phyloP scores from a whole-genome alignment of 2,797 vertebrate genomes.

The Sphaeramia orbicularis region DNA sequence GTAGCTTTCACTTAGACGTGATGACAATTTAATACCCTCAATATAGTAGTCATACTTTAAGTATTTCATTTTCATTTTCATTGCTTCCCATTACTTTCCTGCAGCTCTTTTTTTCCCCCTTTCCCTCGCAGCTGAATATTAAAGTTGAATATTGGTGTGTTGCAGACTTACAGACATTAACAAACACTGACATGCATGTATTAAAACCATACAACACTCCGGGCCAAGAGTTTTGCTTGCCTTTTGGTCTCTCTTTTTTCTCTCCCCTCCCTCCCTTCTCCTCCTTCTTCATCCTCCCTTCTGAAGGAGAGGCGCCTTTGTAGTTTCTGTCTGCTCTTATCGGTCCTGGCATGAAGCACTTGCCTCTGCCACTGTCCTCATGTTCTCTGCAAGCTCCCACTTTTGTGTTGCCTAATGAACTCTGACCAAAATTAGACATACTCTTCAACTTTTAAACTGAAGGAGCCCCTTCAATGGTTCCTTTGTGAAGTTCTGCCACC shows the following conservation, averaged over 20 bases:
- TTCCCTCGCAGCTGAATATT: slow-evolving; percentile 61
- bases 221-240: slow-evolving; percentile 65
- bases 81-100: slow-evolving; percentile 53
- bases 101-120: slow-evolving; percentile 36
- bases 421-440: slow-evolving; percentile 90
- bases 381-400: slow-evolving; percentile 84
- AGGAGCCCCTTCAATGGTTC: slow-evolving; percentile 84
- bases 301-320: slow-evolving; percentile 82
- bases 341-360: slow-evolving; percentile 83
- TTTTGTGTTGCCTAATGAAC: slow-evolving; percentile 88
- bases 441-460: slow-evolving; percentile 87
- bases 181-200: slow-evolving; percentile 73
- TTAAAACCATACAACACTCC: slow-evolving; percentile 65
- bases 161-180: slow-evolving; percentile 59
- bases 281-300: slow-evolving; percentile 73
- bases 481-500: slow-evolving; percentile 83
- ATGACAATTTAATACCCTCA: slow-evolving; percentile 79
- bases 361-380: slow-evolving; percentile 86
- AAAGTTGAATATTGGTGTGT: slow-evolving; percentile 69
- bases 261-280: slow-evolving; percentile 58
- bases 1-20: slow-evolving; percentile 62
- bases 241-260: slow-evolving; percentile 67
- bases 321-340: slow-evolving; percentile 85
- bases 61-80: slow-evolving; percentile 59
- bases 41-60: slow-evolving; percentile 63